phyloP scores from a whole-genome alignment of 30 jellyfish, hydroid and myxozoan genomes.

The Euphysa ruthae region DNA sequence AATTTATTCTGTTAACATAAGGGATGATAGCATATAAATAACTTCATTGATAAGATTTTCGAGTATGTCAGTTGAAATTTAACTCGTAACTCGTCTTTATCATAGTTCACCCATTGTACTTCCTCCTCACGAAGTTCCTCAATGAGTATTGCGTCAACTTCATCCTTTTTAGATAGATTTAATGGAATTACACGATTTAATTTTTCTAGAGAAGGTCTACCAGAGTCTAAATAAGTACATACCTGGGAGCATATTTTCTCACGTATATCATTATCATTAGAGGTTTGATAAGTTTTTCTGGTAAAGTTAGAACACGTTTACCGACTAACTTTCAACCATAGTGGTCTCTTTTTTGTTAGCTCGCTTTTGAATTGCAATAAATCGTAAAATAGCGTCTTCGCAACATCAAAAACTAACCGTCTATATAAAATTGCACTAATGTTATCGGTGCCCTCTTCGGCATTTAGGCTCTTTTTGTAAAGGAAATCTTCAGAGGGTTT shows the following conservation, averaged over 20 bases:
- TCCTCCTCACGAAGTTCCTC: constrained; percentile 97
- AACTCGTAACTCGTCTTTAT: constrained; percentile 83
- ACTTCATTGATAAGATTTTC: constrained; percentile 62
- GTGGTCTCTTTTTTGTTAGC: constrained; percentile 46
- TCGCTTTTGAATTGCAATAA: constrained; percentile 40
- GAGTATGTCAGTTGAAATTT: constrained; percentile 80
- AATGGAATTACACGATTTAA: constrained; percentile 80
- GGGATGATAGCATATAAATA: constrained; percentile 6
- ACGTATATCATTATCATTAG: constrained; percentile 43
- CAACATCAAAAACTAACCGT: constrained; percentile 66
- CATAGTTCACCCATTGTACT: constrained; percentile 92
- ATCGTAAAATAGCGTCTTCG: constrained; percentile 60
- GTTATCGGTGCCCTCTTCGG: constrained; percentile 36
- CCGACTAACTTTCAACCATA: constrained; percentile 61
- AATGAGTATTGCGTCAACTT: constrained; percentile 85
- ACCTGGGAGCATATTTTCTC: constrained; percentile 52
- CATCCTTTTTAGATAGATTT: constrained; percentile 80
- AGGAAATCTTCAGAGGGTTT: constrained; percentile 32
- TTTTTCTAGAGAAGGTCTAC: constrained; percentile 73
- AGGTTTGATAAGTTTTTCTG: constrained; percentile 44
- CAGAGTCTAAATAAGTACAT: constrained; percentile 59
- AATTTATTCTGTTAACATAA: too few species aligned
- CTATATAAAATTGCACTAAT: constrained; percentile 40
- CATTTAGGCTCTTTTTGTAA: too few species aligned
- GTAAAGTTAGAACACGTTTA: constrained; percentile 75